These are phyloP conservation scores for Elegia similella DNA, from an alignment of 2,888 invertebrate genomes.

Conservation along the genomic window DNA sequence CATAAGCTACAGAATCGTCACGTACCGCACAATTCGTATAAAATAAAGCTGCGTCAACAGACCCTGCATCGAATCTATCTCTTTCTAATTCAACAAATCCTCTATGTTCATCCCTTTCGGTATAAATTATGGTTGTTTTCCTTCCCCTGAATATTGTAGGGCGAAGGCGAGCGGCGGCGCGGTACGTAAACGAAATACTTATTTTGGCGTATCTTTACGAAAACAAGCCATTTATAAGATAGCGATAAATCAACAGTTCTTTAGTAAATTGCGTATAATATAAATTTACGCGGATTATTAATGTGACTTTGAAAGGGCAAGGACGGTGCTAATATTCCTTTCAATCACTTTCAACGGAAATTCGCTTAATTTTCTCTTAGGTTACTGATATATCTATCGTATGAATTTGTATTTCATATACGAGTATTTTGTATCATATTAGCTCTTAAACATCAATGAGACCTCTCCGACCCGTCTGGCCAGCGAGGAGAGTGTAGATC, in stretches of 20 bases:
- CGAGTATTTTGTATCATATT: too few species aligned
- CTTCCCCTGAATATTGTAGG: slow-evolving; percentile 57
- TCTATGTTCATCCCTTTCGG: slow-evolving; percentile 44
- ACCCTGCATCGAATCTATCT: slow-evolving; percentile 34
- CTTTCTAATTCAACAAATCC: slow-evolving; percentile 33
- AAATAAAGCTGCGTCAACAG: slow-evolving; percentile 43
- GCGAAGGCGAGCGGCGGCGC: slow-evolving; percentile 43
- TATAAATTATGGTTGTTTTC: slow-evolving; percentile 70
- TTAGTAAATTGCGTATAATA: slow-evolving; percentile 29
- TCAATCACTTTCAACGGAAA: too few species aligned
- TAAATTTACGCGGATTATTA: slow-evolving; percentile 24
- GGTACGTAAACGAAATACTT: slow-evolving; percentile 64
- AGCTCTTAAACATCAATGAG: too few species aligned
- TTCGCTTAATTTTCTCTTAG: too few species aligned
- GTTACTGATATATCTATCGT: too few species aligned
- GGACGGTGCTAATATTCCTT: background rate
- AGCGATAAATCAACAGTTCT: slow-evolving; percentile 56
- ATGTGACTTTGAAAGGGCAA: slow-evolving; percentile 18
- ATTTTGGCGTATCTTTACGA: slow-evolving; percentile 61
- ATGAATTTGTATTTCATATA: too few species aligned
- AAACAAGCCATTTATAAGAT: slow-evolving; percentile 68
- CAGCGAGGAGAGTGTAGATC: too few species aligned
- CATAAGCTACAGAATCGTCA: slow-evolving; percentile 34
- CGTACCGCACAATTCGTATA: slow-evolving; percentile 39
- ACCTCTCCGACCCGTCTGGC: too few species aligned